Conservation (phyloP, 2,797 vertebrate species). For the Telmatherina bonti region DNA sequence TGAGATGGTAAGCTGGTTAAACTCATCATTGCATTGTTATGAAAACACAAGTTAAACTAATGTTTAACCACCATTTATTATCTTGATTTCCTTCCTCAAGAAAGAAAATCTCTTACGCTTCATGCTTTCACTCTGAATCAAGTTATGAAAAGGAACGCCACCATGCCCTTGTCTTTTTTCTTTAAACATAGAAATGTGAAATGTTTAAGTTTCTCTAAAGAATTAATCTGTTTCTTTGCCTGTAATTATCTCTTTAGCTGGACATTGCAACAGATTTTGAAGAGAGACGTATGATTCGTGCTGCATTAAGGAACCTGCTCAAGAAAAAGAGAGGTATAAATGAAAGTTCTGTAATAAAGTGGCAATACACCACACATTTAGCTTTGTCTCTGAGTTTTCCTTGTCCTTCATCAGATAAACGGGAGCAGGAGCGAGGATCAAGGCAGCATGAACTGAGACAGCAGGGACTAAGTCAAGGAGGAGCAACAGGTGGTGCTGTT, state of each 20-base stretch:
- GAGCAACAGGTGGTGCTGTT: slow-evolving; percentile 45
- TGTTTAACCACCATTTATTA: too few species aligned
- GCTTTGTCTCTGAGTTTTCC: not conserved
- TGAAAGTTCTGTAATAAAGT: not conserved
- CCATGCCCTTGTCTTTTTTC: not conserved
- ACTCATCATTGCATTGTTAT: not conserved
- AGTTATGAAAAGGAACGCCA: not conserved
- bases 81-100: too few species aligned
- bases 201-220: not conserved
- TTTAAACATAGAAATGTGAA: not conserved
- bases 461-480: slow-evolving; percentile 72
- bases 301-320: slow-evolving; percentile 91
- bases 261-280: slow-evolving; percentile 90
- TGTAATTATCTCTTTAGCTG: slow-evolving; percentile 79
- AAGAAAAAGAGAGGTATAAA: slow-evolving; percentile 87
- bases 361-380: not conserved
- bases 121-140: not conserved
- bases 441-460: slow-evolving; percentile 87
- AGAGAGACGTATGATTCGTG: slow-evolving; percentile 89
- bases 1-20: slow-evolving; percentile 86
- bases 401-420: slow-evolving; percentile 83
- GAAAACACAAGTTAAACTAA: too few species aligned
- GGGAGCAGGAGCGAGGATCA: slow-evolving; percentile 88
- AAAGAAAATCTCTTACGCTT: not conserved
- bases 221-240: not conserved